These are phyloP conservation scores for Salvelinus namaycush DNA, from an alignment of 2,113 vertebrate species.

Conservation along the genomic window DNA sequence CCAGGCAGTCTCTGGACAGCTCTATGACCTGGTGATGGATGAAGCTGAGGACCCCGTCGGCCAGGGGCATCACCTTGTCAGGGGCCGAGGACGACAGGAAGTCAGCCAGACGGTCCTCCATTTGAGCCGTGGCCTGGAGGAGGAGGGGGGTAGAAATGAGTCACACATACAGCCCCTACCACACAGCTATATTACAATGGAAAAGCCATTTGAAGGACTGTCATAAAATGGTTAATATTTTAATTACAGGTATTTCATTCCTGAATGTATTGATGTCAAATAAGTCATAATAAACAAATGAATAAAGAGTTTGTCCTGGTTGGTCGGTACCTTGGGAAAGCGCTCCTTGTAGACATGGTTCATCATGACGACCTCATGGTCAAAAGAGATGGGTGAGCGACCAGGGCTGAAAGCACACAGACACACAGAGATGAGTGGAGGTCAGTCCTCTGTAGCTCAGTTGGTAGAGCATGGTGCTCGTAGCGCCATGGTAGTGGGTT, in stretches of 20 bases:
- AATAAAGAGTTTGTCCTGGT: background rate
- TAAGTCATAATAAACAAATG: background rate
- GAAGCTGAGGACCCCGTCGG: constrained; percentile 93
- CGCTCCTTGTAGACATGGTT: constrained; percentile 99
- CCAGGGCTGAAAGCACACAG: constrained; percentile 80
- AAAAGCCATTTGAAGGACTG: too few relatives aligned
- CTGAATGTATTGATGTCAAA: too few relatives aligned
- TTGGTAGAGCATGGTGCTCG: too few relatives aligned
- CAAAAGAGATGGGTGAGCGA: constrained; percentile 92
- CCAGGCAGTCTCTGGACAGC: constrained; percentile 92
- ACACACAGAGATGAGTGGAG: background rate
- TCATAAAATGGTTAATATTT: too few relatives aligned
- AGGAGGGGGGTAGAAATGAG: constrained; percentile 31
- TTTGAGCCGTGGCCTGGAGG: constrained; percentile 90
- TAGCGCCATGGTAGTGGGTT: too few relatives aligned
- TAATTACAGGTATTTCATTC: too few relatives aligned
- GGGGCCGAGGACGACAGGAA: constrained; percentile 86
- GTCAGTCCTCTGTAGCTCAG: background rate
- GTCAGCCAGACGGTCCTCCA: constrained; percentile 92
- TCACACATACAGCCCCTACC: constrained; percentile 13
- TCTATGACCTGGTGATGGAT: constrained; percentile 97
- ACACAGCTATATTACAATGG: background rate
- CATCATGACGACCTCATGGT: constrained; percentile 99
- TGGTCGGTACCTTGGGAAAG: constrained; percentile 90
- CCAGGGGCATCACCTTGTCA: constrained; percentile 86